Conservation (phyloP, 2,113 vertebrate genomes). For the Zapus hudsonius region DNA sequence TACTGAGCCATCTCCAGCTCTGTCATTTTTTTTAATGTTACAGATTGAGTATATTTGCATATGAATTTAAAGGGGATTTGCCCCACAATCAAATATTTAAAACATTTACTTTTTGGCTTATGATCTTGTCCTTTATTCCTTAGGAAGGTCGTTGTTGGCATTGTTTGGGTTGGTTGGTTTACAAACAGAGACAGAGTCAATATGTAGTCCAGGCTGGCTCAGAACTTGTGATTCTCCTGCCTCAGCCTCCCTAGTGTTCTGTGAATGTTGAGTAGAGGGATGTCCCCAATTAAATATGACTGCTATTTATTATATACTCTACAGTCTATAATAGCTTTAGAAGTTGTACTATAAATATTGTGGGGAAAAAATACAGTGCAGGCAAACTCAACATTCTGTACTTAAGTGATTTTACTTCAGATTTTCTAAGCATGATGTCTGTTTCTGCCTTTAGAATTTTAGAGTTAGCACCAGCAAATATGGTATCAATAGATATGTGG, state of each 20-base stretch:
- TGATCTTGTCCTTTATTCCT: conserved; percentile 42
- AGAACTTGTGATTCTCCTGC: neutral
- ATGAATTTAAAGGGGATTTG: neutral
- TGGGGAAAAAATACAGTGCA: neutral
- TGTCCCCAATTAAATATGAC: neutral
- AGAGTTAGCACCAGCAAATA: conserved; percentile 15
- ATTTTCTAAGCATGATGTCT: conserved; percentile 56
- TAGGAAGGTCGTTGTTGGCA: neutral
- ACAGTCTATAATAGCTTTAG: neutral
- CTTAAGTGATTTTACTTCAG: conserved; percentile 30
- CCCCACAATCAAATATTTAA: conserved; percentile 21
- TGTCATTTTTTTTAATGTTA: conserved; percentile 7
- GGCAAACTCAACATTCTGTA: conserved; percentile 26
- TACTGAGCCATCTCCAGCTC: too few species aligned
- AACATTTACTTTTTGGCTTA: conserved; percentile 48
- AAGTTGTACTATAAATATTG: conserved; percentile 38
- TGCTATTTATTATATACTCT: neutral
- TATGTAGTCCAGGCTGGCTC: neutral
- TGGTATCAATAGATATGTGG: neutral
- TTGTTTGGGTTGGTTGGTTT: neutral
- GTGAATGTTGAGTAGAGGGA: neutral
- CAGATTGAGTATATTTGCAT: conserved; percentile 38
- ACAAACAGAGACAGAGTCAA: neutral
- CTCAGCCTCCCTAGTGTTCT: neutral
- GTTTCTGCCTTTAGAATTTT: conserved; percentile 55